Evolutionary conservation across 2,888 invertebrate species (phyloP), one percentile per base, ranked within the genome.

Genomic region (Branchinecta sandiegonensis): DNA sequence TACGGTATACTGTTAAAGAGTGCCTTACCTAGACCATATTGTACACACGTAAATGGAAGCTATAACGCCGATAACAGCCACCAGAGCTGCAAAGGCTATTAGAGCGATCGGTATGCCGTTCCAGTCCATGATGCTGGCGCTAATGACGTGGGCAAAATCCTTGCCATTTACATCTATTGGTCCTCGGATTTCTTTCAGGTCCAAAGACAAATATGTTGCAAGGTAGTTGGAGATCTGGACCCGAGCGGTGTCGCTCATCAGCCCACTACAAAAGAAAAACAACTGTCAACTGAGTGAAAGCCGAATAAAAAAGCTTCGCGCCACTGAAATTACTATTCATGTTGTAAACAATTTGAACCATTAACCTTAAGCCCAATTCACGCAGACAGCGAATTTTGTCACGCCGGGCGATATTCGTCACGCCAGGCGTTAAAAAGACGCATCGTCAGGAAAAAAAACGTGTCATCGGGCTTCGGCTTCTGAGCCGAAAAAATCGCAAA

Each of bases 121-220:
- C 63, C 63, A 56, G 9, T 23, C 63, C 23, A 56, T 56, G 23
- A 56, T 56, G 63, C 63, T 56, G 63, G 63, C 8, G 23, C 63
- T 56, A 17, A 56, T 17, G 23, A 23, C n/a, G 23, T 56, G 63
- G 23, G 14, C 63, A 56, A 23, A 56, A 56, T n/a, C 23, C 23
- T 56, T n/a, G n/a, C 14, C 23, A 10, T n/a, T 17, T 6, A 5
- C 5, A 56, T 10, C 63, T 23, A 56, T 17, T 17, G 63, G 63
- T 17, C 63, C 63, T 56, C 63, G 63, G 23, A 56, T 56, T n/a
- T 56, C 63, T 10, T 56, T n/a, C 63, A 56, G n/a, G n/a, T 56
- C 63, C 8, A 56, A 23, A 10, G 63, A 56, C 1, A 56, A 10
- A 10, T 56, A 56, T 56, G 63, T 56, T 9, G 63, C 63, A 56